Evolutionary conservation across 1,140 invertebrate species (phyloP).

Genomic region (Trialeurodes vaporariorum): DNA sequence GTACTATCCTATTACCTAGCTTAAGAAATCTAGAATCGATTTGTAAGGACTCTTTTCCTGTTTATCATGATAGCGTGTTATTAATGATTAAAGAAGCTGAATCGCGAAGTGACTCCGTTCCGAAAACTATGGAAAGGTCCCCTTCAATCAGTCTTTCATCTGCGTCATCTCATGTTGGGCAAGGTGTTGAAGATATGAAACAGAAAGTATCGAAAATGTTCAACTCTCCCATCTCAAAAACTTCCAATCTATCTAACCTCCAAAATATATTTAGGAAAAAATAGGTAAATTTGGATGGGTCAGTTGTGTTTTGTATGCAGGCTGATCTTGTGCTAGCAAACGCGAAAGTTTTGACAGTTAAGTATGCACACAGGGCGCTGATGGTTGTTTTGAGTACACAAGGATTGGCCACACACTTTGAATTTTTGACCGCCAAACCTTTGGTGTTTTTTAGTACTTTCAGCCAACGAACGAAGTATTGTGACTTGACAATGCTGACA

Average conservation of each 20-base stretch:
- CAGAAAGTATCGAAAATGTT: not conserved
- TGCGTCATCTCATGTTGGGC: not conserved
- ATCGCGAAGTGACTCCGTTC: not conserved
- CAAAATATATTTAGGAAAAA: not conserved
- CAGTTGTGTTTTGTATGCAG: too few species aligned
- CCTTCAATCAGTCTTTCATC: not conserved
- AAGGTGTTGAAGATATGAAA: not conserved
- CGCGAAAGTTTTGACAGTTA: too few species aligned
- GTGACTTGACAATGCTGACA: too few species aligned
- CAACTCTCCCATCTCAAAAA: not conserved
- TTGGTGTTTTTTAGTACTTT: too few species aligned
- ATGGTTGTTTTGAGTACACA: too few species aligned
- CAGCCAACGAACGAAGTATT: too few species aligned
- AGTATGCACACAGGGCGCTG: too few species aligned
- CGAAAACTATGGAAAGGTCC: not conserved
- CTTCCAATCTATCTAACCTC: not conserved
- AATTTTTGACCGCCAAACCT: too few species aligned
- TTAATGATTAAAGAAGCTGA: not conserved
- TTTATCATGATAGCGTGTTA: not conserved
- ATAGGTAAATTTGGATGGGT: too few species aligned
- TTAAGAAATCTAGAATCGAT: conserved; percentile 31
- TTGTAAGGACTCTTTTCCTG: not conserved
- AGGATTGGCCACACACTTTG: too few species aligned
- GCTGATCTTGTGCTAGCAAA: too few species aligned
- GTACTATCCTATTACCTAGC: conserved; percentile 37